Percentiles rank a stretch among this genome's conserved stretches.
These are phyloP conservation scores for Sesia apiformis DNA, from an alignment of 2,888 invertebrate species.

Conservation along the genomic window DNA sequence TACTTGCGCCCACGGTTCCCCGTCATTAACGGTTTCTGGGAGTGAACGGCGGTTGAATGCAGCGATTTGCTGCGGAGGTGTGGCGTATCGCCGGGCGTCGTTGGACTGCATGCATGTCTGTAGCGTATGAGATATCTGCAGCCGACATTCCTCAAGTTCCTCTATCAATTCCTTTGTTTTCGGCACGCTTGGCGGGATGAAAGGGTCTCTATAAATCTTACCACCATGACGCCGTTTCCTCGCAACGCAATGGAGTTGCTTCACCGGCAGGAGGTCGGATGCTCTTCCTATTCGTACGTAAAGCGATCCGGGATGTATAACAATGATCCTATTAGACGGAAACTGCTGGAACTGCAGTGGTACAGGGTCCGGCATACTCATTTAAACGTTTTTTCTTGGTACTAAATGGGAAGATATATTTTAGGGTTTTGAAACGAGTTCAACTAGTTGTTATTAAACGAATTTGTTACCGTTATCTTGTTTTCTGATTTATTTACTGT, in stretches of 20 bases:
- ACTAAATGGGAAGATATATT: too few relatives aligned
- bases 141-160: conserved; percentile 88
- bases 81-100: conserved; percentile 86
- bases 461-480: too few relatives aligned
- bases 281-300: conserved; percentile 92
- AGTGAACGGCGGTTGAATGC: conserved; percentile 87
- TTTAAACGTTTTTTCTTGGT: conserved; percentile 10
- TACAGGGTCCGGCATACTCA: conserved; percentile 48
- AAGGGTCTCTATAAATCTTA: conserved; percentile 74
- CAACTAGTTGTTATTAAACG: too few relatives aligned
- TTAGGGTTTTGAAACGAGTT: too few relatives aligned
- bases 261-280: conserved; percentile 90
- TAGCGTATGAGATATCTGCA: conserved; percentile 89
- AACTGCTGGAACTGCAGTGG: conserved; percentile 76
- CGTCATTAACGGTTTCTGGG: conserved; percentile 77
- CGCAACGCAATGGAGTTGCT: conserved; percentile 90
- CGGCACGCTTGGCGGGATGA: conserved; percentile 78
- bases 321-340: conserved; percentile 87
- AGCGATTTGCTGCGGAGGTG: conserved; percentile 92
- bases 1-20: conserved; percentile 77
- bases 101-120: conserved; percentile 90
- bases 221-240: conserved; percentile 76
- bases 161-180: conserved; percentile 80
- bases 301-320: conserved; percentile 96
- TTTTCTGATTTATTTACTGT: too few relatives aligned